phyloP scores from a whole-genome alignment of 1,140 invertebrate genomes.

The Cataglyphis hispanica region DNA sequence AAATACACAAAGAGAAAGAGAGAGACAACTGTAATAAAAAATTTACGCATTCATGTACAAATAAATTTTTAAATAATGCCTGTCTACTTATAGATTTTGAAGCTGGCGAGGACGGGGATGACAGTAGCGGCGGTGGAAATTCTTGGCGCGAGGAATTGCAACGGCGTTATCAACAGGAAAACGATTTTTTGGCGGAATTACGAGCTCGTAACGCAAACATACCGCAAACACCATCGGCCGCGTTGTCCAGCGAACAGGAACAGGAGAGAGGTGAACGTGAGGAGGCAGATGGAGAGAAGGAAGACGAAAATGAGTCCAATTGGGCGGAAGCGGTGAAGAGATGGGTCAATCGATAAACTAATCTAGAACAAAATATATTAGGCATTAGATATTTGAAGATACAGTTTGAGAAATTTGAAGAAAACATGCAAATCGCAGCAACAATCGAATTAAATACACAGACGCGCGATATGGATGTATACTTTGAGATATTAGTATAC shows the following conservation, averaged over 20 bases:
- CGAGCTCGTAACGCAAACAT: slow-evolving; percentile 86
- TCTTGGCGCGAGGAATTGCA: slow-evolving; percentile 90
- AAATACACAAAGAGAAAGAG: neutral
- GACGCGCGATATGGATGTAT: slow-evolving; percentile 52
- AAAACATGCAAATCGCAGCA: neutral
- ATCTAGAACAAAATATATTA: neutral
- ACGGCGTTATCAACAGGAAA: slow-evolving; percentile 89
- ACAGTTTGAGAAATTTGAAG: neutral
- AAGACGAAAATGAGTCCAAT: slow-evolving; percentile 88
- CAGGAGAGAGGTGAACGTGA: slow-evolving; percentile 84
- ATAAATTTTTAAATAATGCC: slow-evolving; percentile 9
- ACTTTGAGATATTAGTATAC: slow-evolving; percentile 67
- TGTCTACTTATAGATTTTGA: slow-evolving; percentile 83
- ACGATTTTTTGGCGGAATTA: slow-evolving; percentile 89
- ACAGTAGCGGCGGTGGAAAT: slow-evolving; percentile 86
- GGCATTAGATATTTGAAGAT: neutral
- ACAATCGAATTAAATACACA: slow-evolving; percentile 50
- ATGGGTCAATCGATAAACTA: slow-evolving; percentile 90
- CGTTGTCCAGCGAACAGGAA: slow-evolving; percentile 83
- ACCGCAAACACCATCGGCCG: slow-evolving; percentile 76
- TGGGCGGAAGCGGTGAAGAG: slow-evolving; percentile 90
- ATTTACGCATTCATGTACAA: neutral
- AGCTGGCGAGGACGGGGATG: slow-evolving; percentile 87
- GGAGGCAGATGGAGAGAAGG: slow-evolving; percentile 85
- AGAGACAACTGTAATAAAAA: slow-evolving; percentile 11